Evolutionary conservation across 2,797 vertebrate species (phyloP), one percentile per base, ranked within the genome.

Genomic region (Lithobates sylvaticus): DNA sequence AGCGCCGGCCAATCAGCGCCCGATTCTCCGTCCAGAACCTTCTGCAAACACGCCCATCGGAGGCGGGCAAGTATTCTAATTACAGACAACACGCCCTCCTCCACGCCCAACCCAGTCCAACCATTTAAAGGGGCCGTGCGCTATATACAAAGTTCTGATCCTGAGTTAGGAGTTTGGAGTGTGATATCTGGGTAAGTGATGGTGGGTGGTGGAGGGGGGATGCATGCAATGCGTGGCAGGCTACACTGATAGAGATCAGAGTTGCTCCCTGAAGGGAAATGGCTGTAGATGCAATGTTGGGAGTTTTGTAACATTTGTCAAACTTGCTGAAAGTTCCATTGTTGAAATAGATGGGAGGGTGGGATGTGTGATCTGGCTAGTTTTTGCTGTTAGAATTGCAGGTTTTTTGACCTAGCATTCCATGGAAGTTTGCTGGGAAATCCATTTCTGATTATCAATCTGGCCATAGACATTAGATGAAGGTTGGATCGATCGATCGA

Each of bases 1-100:
- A 15, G 91, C 89, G 47, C 10, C 39, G 90, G 84, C 95, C 95
- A 96, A 93, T 96, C 65, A 84, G 72, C 4, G 23, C 6, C 16
- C 13, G 10, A n/a, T 5, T 12, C 15, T 13, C 54, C 3, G 70
- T 87, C 86, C 81, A 78, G 81, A 87, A 87, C 12, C 5, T 87
- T 7, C 27, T 12, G 0, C 1, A 2, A 42, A 21, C 2, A 65
- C 80, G 50, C 88, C 89, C 81, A 36, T 3, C 39, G 0, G 3
- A 0, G 3, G 34, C 10, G 18, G 12, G 3, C 2, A 0, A 39
- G 4, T 50, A 23, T 78, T 89, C n/a, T n/a, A 2, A 96, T 95
- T 94, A 93, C 95, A 16, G 15, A 16, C 8, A 27, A 1, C 27
- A 15, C 21, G 6, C 23, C 67, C 13, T 39, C 0, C 71, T 65